Evolutionary conservation across 2,888 invertebrate genomes (phyloP).

Genomic region (Drosophila mayaguana): DNA sequence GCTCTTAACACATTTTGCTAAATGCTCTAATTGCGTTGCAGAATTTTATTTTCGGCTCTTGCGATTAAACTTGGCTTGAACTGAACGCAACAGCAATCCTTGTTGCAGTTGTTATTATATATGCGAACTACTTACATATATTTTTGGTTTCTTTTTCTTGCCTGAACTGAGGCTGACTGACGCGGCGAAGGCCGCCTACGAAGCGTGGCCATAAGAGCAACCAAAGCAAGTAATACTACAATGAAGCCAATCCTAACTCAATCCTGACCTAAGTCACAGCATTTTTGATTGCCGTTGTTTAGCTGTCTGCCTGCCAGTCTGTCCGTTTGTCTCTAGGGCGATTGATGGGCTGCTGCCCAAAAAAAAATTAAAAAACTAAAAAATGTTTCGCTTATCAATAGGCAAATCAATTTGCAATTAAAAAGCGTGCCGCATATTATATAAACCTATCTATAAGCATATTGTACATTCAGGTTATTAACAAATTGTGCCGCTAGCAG

Average conservation of each 20-base stretch:
- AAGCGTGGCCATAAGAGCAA: slow-evolving; percentile 32
- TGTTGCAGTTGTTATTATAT: not conserved
- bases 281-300: slow-evolving; percentile 51
- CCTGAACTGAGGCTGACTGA: slow-evolving; percentile 29
- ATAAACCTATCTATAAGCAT: slow-evolving; percentile 54
- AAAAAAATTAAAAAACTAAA: no score
- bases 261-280: slow-evolving; percentile 75
- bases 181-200: slow-evolving; percentile 47
- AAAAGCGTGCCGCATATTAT: slow-evolving; percentile 69
- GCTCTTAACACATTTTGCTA: slow-evolving; percentile 48
- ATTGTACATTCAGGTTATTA: slow-evolving; percentile 62
- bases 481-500: slow-evolving; percentile 46
- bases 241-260: slow-evolving; percentile 41
- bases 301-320: slow-evolving; percentile 22
- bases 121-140: not conserved
- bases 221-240: slow-evolving; percentile 10
- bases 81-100: slow-evolving; percentile 30
- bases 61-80: slow-evolving; percentile 23
- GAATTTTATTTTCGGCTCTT: slow-evolving; percentile 42
- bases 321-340: slow-evolving; percentile 13
- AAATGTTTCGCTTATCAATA: slow-evolving; percentile 68
- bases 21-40: slow-evolving; percentile 72
- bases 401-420: slow-evolving; percentile 70
- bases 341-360: slow-evolving; percentile 70
- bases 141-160: not conserved